Conservation (phyloP, 2,113 vertebrate genomes). For the Lagopus leucura region DNA sequence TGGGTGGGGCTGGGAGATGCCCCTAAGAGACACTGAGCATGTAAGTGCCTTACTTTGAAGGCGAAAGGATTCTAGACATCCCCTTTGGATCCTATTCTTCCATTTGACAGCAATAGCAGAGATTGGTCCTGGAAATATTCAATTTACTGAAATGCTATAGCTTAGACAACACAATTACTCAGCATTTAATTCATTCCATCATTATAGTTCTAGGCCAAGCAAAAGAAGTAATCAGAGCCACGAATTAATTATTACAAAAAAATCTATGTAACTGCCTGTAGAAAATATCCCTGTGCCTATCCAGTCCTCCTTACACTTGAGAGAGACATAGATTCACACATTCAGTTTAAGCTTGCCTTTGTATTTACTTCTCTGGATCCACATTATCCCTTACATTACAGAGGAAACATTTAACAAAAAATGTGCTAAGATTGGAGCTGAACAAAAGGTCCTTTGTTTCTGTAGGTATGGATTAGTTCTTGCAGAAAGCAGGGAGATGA, state of each 20-base stretch:
- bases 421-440: not conserved
- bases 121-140: rapidly evolving
- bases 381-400: not conserved
- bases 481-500: conserved; percentile 43
- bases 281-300: not conserved
- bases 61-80: not conserved
- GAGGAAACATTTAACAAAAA: conserved; percentile 23
- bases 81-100: not conserved
- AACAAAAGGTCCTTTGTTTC: conserved; percentile 61
- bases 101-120: not conserved
- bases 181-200: not conserved
- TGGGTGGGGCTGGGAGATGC: not conserved
- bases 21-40: not conserved
- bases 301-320: not conserved
- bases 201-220: not conserved
- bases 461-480: conserved; percentile 49
- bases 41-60: not conserved
- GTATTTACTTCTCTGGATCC: conserved; percentile 2
- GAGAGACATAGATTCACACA: not conserved
- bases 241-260: not conserved
- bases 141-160: not conserved
- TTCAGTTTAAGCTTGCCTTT: conserved; percentile 7
- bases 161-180: not conserved
- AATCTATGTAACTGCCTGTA: not conserved
- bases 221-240: not conserved